Conservation (phyloP, 2,113 vertebrate species). For the Stomatorhinus ivindoensis region DNA sequence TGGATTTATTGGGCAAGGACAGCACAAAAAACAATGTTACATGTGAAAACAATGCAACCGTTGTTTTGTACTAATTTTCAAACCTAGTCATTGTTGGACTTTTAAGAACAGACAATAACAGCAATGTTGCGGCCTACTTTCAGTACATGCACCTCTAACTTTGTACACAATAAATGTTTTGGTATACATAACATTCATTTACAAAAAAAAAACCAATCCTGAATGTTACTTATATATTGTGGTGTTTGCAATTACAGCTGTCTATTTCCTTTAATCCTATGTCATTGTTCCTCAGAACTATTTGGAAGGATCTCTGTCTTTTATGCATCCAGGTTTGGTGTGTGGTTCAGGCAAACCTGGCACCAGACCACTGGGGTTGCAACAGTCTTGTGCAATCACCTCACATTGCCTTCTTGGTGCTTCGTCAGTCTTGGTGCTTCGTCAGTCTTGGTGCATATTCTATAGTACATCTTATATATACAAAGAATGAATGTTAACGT, state of each 20-base stretch:
- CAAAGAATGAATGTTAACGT: no score
- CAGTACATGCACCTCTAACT: neutral
- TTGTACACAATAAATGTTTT: no score
- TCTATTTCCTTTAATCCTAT: neutral
- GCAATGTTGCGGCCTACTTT: neutral
- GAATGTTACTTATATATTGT: neutral
- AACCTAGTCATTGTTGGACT: no score
- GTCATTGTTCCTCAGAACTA: neutral
- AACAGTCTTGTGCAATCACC: neutral
- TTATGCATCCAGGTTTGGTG: neutral
- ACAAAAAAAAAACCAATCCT: neutral
- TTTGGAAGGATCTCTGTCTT: neutral
- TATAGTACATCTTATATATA: neutral
- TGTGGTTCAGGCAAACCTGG: neutral
- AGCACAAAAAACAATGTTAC: no score
- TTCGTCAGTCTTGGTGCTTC: neutral
- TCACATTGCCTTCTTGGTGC: neutral
- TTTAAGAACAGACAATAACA: no score
- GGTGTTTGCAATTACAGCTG: neutral
- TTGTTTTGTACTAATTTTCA: no score
- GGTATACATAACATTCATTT: no score
- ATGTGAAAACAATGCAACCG: no score
- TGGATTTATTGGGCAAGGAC: no score
- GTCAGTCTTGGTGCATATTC: neutral
- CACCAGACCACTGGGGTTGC: neutral